A percentile compares a stretch with the other conserved stretches of the same genome.
These are phyloP conservation scores for Jacana jacana DNA, from an alignment of 2,113 vertebrate genomes.

Conservation along the genomic window DNA sequence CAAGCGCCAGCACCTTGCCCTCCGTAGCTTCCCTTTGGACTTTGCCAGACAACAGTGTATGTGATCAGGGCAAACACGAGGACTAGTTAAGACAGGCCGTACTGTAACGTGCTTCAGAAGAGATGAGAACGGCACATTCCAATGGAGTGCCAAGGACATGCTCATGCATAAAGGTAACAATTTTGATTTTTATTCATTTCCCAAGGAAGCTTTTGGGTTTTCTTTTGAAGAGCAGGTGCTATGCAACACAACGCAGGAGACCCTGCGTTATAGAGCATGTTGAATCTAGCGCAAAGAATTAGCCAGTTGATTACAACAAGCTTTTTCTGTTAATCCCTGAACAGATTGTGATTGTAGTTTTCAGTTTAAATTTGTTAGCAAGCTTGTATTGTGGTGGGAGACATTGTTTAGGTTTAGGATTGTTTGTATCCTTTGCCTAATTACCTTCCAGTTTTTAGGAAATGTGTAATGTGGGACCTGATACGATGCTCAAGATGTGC, in stretches of 20 bases:
- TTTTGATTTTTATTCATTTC: background rate
- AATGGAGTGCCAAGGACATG: background rate
- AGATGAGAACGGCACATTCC: background rate
- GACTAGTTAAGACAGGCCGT: background rate
- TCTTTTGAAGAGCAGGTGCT: background rate
- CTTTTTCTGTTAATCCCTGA: background rate
- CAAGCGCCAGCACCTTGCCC: background rate
- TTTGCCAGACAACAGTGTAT: background rate
- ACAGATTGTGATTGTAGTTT: background rate
- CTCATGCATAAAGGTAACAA: background rate
- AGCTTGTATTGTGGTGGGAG: background rate
- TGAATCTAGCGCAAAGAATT: background rate
- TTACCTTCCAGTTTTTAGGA: constrained; percentile 6
- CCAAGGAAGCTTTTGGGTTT: background rate
- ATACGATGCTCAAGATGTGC: background rate
- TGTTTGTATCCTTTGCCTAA: constrained; percentile 6
- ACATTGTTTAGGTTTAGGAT: background rate
- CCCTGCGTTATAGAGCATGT: background rate
- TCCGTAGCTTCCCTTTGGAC: background rate
- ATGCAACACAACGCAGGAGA: background rate
- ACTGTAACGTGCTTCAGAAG: background rate
- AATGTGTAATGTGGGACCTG: background rate
- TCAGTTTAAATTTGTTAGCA: background rate
- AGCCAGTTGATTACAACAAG: background rate
- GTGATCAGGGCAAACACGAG: background rate